A percentile compares a stretch with the other conserved stretches of the same genome.
These are phyloP conservation scores for Sebastiscus tertius DNA, from an alignment of 2,797 vertebrate genomes.

Conservation along the genomic window DNA sequence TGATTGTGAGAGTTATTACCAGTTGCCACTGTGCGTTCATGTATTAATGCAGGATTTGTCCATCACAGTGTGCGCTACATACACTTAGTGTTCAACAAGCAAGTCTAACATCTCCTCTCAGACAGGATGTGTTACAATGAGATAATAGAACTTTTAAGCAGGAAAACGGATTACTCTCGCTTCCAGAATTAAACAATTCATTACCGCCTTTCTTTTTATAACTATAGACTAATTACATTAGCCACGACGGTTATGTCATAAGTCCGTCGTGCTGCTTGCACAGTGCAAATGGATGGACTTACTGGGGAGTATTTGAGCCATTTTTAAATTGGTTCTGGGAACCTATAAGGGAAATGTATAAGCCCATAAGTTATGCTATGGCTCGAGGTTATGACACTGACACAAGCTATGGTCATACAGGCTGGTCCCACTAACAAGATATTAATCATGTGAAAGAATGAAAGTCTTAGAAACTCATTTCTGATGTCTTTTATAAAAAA, in stretches of 20 bases:
- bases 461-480: constrained; percentile 61
- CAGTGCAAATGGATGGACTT: constrained; percentile 70
- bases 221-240: constrained; percentile 79
- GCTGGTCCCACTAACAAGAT: constrained; percentile 8
- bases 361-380: constrained; percentile 38
- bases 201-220: constrained; percentile 80
- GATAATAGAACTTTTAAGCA: constrained; percentile 69
- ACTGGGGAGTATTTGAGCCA: constrained; percentile 44
- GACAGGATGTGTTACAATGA: constrained; percentile 52
- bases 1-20: constrained; percentile 48
- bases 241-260: constrained; percentile 70
- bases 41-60: constrained; percentile 57
- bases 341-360: constrained; percentile 48
- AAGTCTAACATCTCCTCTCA: constrained; percentile 41
- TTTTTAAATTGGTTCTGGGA: constrained; percentile 68
- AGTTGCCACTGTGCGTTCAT: constrained; percentile 16
- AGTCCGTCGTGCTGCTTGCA: constrained; percentile 70
- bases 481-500: constrained; percentile 60
- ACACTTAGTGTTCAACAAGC: constrained; percentile 42
- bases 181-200: constrained; percentile 78
- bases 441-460: constrained; percentile 48
- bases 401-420: constrained; percentile 45
- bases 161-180: constrained; percentile 72
- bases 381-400: constrained; percentile 51
- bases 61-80: constrained; percentile 26